A percentile compares a stretch with the other conserved stretches of the same genome.
phyloP scores from a whole-genome alignment of 2,888 invertebrate genomes.

The Drosophila robusta region DNA sequence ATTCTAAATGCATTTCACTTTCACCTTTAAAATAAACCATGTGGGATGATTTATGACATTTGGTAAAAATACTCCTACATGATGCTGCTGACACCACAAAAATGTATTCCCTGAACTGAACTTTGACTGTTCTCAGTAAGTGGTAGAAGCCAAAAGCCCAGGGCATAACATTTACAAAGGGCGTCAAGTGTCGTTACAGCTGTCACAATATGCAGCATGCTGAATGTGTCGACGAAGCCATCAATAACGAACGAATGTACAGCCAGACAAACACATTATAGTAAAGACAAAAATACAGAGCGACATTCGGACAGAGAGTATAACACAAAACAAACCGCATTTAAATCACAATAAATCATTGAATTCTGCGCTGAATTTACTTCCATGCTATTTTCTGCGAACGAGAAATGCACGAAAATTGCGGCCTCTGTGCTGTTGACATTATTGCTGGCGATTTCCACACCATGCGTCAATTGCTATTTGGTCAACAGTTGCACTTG shows the following conservation, averaged over 20 bases:
- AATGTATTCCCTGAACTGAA: constrained; percentile 21
- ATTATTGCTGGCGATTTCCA: not conserved
- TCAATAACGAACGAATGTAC: constrained; percentile 60
- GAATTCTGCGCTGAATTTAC: constrained; percentile 18
- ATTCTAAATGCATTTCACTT: constrained; percentile 18
- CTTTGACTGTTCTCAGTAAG: constrained; percentile 25
- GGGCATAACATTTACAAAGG: constrained; percentile 24
- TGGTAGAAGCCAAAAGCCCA: constrained; percentile 18
- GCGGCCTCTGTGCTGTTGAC: constrained; percentile 1
- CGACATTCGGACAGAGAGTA: not conserved
- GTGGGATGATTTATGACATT: constrained; percentile 52
- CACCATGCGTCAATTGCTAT: constrained; percentile 1
- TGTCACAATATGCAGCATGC: constrained; percentile 50
- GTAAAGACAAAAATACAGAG: not conserved
- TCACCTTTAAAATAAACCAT: constrained; percentile 25
- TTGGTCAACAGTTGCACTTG: not conserved
- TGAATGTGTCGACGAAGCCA: constrained; percentile 49
- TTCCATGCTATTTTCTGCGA: constrained; percentile 29
- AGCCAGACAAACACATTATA: constrained; percentile 24
- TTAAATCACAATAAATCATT: constrained; percentile 68
- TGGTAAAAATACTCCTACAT: constrained; percentile 22
- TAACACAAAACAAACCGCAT: constrained; percentile 45
- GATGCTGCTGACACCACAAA: constrained; percentile 41
- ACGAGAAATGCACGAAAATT: constrained; percentile 14
- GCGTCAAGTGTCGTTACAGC: constrained; percentile 54